A percentile compares a stretch with the other conserved stretches of the same genome.
These are phyloP conservation scores for Eristalis arbustorum DNA, from an alignment of 2,888 invertebrate genomes.

Conservation along the genomic window DNA sequence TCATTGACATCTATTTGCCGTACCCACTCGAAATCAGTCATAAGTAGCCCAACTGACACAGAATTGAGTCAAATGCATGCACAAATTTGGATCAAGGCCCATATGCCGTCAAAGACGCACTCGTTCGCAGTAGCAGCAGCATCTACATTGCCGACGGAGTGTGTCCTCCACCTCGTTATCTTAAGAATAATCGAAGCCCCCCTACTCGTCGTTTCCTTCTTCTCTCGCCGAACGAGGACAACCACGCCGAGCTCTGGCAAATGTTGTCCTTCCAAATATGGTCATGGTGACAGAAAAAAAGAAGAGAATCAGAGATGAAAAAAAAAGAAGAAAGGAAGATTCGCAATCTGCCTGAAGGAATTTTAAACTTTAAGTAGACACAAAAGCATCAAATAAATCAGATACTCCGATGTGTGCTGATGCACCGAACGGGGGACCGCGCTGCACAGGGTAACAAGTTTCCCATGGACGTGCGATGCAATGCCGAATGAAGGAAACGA, in stretches of 20 bases:
- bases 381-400: not conserved
- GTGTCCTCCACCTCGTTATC: constrained; percentile 11
- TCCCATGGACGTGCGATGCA: not conserved
- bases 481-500: not conserved
- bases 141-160: no score
- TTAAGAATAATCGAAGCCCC: not conserved
- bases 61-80: not conserved
- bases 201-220: not conserved
- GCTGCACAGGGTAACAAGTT: not conserved
- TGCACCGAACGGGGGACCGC: not conserved
- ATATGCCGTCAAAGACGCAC: not conserved
- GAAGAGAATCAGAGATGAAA: not conserved
- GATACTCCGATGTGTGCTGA: not conserved
- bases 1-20: not conserved
- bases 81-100: not conserved
- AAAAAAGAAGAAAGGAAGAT: not conserved
- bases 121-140: not conserved
- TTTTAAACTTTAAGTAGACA: constrained; percentile 31
- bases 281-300: constrained; percentile 2
- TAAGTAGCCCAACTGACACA: not conserved
- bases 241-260: not conserved
- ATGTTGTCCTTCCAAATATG: constrained; percentile 6
- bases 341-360: constrained; percentile 48
- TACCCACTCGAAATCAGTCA: not conserved
- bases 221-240: not conserved